phyloP scores from a whole-genome alignment of 1,140 invertebrate genomes.

The Drosophila pruinosa region DNA sequence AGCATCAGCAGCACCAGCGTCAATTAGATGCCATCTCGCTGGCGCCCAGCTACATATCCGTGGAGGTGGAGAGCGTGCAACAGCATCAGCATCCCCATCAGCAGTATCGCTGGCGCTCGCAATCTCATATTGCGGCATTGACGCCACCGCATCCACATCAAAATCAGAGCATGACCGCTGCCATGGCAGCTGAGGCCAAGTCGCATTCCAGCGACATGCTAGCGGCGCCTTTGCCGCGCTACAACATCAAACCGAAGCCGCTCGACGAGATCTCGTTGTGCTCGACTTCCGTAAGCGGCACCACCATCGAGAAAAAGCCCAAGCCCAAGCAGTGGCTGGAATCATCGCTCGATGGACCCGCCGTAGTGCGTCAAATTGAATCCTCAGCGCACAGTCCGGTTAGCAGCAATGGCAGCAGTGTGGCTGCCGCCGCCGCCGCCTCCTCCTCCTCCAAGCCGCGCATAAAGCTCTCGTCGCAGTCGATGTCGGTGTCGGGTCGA shows the following conservation, averaged over 20 bases:
- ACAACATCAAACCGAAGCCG: constrained; percentile 33
- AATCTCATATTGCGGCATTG: constrained; percentile 66
- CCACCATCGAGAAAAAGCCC: constrained; percentile 61
- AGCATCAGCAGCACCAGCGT: constrained; percentile 53
- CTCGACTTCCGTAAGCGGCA: constrained; percentile 60
- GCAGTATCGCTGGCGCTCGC: constrained; percentile 73
- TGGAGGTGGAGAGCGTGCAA: constrained; percentile 60
- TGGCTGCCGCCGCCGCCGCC: constrained; percentile 1
- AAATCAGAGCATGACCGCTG: constrained; percentile 42
- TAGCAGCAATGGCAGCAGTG: constrained; percentile 37
- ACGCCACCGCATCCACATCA: constrained; percentile 54
- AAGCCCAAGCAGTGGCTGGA: constrained; percentile 84
- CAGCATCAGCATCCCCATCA: constrained; percentile 41
- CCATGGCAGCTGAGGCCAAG: constrained; percentile 41
- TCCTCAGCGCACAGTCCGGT: constrained; percentile 57
- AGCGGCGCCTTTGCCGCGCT: constrained; percentile 54
- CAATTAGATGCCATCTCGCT: constrained; percentile 74
- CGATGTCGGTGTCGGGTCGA: constrained; percentile 72
- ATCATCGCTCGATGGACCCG: constrained; percentile 84
- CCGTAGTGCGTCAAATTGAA: constrained; percentile 68
- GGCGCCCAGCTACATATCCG: constrained; percentile 72
- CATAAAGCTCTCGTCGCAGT: constrained; percentile 76
- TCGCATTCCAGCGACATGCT: constrained; percentile 79
- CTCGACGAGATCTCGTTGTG: constrained; percentile 73
- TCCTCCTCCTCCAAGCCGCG: constrained; percentile 36